A percentile compares a stretch with the other conserved stretches of the same genome.
phyloP scores from a whole-genome alignment of 2,797 vertebrate genomes.

The Allobates femoralis region DNA sequence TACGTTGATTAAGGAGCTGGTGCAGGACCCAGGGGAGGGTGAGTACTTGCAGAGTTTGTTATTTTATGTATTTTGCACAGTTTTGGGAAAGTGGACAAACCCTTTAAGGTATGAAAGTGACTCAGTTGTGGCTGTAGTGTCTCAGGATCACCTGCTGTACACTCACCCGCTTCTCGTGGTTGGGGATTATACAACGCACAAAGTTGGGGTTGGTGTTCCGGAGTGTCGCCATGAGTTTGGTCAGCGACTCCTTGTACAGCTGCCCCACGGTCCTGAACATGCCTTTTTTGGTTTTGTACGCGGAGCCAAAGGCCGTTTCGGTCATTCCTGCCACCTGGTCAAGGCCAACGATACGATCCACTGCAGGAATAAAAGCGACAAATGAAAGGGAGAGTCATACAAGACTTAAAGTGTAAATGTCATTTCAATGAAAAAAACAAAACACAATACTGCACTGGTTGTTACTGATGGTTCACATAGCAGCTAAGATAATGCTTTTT shows the following conservation, averaged over 20 bases:
- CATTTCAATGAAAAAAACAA: too few species aligned
- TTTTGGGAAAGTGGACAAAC: too few species aligned
- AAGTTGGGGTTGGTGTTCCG: conserved; percentile 98
- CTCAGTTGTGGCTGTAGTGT: background rate
- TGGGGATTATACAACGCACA: conserved; percentile 98
- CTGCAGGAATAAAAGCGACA: conserved; percentile 69
- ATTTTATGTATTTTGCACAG: too few species aligned
- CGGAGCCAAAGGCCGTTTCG: conserved; percentile 92
- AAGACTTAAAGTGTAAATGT: background rate
- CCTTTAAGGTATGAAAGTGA: too few species aligned
- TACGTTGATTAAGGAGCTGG: too few species aligned
- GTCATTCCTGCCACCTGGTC: conserved; percentile 97
- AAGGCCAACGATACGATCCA: conserved; percentile 96
- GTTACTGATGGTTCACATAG: too few species aligned
- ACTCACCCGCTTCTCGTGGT: conserved; percentile 93
- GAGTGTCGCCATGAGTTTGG: conserved; percentile 96
- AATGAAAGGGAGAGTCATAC: background rate
- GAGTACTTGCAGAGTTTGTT: too few species aligned
- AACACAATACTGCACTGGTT: too few species aligned
- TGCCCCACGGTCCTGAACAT: conserved; percentile 98
- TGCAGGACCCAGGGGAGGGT: too few species aligned
- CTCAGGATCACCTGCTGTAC: background rate
- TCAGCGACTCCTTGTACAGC: conserved; percentile 97
- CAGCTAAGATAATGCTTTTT: too few species aligned
- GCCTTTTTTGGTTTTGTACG: conserved; percentile 97